Percentiles rank a stretch among this genome's conserved stretches.
phyloP scores from a whole-genome alignment of 2,113 vertebrate species.

The Willisornis vidua region DNA sequence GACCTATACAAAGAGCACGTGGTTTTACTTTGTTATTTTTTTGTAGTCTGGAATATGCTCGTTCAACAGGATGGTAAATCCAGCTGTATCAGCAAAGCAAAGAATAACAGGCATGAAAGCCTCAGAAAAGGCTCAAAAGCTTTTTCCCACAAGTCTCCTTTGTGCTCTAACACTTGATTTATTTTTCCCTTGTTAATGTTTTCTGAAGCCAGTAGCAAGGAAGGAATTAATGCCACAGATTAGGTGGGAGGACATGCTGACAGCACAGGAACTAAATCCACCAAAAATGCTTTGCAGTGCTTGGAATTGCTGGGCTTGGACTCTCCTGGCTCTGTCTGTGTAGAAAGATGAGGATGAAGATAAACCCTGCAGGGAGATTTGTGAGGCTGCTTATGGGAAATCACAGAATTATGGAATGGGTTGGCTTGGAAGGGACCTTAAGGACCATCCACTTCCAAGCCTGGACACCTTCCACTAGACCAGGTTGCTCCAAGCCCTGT shows the following conservation, averaged over 20 bases:
- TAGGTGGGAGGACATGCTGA: slow-evolving; percentile 31
- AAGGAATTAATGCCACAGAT: slow-evolving; percentile 48
- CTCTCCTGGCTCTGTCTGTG: not conserved
- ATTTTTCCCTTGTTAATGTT: slow-evolving; percentile 58
- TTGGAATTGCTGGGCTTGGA: not conserved
- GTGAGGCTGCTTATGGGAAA: not conserved
- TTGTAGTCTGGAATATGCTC: slow-evolving; percentile 46
- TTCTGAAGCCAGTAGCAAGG: slow-evolving; percentile 63
- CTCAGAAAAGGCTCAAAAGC: slow-evolving; percentile 47
- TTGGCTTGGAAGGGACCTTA: not conserved
- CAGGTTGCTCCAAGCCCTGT: not conserved
- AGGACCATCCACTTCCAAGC: not conserved
- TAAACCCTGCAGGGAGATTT: not conserved
- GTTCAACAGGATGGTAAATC: slow-evolving; percentile 61
- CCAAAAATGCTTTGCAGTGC: not conserved
- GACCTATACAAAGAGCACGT: slow-evolving; percentile 49
- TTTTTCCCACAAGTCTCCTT: slow-evolving; percentile 65
- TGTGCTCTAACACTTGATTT: slow-evolving; percentile 63
- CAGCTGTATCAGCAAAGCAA: slow-evolving; percentile 64
- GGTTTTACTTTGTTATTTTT: slow-evolving; percentile 42
- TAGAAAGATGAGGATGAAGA: not conserved
- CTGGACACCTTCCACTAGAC: not conserved
- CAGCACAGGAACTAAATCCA: slow-evolving; percentile 51
- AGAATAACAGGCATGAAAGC: slow-evolving; percentile 64
- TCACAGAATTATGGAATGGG: not conserved